Conservation (phyloP, 2,888 invertebrate species). For the Hyppa rectilinea region DNA sequence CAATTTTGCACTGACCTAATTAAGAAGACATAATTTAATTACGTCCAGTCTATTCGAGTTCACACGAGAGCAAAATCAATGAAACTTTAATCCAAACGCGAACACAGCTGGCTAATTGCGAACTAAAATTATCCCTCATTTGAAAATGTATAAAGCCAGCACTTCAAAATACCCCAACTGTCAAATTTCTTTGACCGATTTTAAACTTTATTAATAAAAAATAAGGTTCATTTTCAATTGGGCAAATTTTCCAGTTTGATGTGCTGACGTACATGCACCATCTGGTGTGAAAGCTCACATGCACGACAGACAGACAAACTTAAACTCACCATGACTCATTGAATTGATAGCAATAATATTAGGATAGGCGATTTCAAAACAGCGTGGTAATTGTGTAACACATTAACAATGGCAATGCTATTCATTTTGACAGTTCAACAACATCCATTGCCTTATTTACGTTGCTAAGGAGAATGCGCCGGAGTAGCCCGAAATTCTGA, state of each 20-base stretch:
- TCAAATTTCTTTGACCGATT: too few relatives aligned
- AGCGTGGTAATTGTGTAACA: neutral
- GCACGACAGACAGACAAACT: slow-evolving; percentile 40
- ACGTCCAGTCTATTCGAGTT: neutral
- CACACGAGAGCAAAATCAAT: slow-evolving; percentile 25
- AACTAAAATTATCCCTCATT: slow-evolving; percentile 66
- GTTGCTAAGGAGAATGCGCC: too few relatives aligned
- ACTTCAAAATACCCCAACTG: too few relatives aligned
- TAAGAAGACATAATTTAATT: slow-evolving; percentile 11
- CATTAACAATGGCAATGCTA: neutral
- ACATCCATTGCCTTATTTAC: neutral
- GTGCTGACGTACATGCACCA: too few relatives aligned
- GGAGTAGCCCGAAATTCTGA: too few relatives aligned
- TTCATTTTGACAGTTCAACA: neutral
- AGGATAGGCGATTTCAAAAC: slow-evolving; percentile 1
- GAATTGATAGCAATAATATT: slow-evolving; percentile 18
- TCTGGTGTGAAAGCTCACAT: slow-evolving; percentile 63
- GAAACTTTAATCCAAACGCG: slow-evolving; percentile 17
- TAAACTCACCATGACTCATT: slow-evolving; percentile 55
- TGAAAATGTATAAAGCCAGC: too few relatives aligned
- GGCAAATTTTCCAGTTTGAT: too few relatives aligned
- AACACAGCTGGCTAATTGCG: slow-evolving; percentile 33
- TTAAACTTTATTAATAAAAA: too few relatives aligned
- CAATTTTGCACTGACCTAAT: slow-evolving; percentile 11
- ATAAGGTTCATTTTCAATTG: too few relatives aligned